phyloP scores from a whole-genome alignment of 2,888 invertebrate species.

The Synergus umbraculus region DNA sequence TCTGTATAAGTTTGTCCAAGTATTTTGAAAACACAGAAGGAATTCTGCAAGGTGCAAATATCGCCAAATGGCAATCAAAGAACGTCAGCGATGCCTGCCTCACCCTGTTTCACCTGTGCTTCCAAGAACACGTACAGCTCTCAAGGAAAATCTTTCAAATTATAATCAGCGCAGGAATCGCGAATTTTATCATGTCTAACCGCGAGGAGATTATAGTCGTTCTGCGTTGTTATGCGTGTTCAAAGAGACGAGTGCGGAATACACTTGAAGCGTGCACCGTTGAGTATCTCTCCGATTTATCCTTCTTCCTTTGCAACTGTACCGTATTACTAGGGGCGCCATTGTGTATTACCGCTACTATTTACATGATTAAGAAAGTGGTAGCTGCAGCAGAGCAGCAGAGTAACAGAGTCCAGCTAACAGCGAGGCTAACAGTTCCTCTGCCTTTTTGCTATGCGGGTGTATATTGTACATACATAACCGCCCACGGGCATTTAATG shows the following conservation, averaged over 20 bases:
- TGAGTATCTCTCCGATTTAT: constrained; percentile 52
- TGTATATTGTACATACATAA: constrained; percentile 9
- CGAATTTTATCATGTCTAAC: constrained; percentile 35
- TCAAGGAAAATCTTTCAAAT: constrained; percentile 24
- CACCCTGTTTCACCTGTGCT: neutral
- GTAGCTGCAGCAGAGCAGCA: constrained; percentile 44
- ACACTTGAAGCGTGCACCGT: constrained; percentile 42
- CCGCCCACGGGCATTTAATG: constrained; percentile 41
- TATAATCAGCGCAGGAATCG: constrained; percentile 32
- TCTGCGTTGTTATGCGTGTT: constrained; percentile 38
- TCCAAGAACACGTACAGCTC: constrained; percentile 20
- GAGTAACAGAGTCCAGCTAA: constrained; percentile 20
- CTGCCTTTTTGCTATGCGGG: constrained; percentile 21
- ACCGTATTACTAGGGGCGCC: constrained; percentile 50
- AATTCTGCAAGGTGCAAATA: neutral
- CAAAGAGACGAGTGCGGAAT: constrained; percentile 38
- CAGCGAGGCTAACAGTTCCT: constrained; percentile 3
- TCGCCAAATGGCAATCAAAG: neutral
- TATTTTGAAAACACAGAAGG: no score
- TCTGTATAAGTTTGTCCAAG: no score
- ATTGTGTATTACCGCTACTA: constrained; percentile 55
- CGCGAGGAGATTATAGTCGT: constrained; percentile 32
- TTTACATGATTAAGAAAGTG: constrained; percentile 58
- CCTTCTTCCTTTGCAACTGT: constrained; percentile 52
- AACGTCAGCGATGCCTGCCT: neutral